Evolutionary conservation across 2,888 invertebrate genomes (phyloP).

Genomic region (Perithous albicinctus): DNA sequence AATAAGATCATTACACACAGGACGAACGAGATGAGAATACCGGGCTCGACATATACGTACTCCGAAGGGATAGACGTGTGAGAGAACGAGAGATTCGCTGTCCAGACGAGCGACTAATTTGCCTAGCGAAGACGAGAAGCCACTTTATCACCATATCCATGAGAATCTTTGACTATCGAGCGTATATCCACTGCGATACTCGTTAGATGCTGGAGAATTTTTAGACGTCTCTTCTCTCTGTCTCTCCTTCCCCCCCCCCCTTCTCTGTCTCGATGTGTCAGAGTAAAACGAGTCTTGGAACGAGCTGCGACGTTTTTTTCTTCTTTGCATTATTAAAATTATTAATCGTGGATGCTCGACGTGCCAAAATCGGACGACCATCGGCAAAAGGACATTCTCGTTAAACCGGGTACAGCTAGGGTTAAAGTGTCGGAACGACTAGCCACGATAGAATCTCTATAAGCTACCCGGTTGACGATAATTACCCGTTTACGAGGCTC

Average conservation of each 20-base stretch:
- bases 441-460: slow-evolving; percentile 73
- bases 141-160: slow-evolving; percentile 6
- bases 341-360: slow-evolving; percentile 23
- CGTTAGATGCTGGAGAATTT: slow-evolving; percentile 15
- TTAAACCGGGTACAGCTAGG: slow-evolving; percentile 48
- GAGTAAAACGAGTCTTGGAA: slow-evolving; percentile 37
- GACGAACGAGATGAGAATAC: slow-evolving; percentile 49
- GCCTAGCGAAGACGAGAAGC: slow-evolving; percentile 25
- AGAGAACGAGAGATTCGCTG: slow-evolving; percentile 33
- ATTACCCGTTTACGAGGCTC: slow-evolving; percentile 70
- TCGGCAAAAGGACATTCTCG: slow-evolving; percentile 69
- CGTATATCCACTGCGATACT: not conserved
- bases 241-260: no score
- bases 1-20: slow-evolving; percentile 73
- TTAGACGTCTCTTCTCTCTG: slow-evolving; percentile 24
- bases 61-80: slow-evolving; percentile 19
- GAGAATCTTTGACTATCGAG: slow-evolving; percentile 29
- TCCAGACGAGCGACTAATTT: slow-evolving; percentile 38
- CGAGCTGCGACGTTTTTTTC: slow-evolving; percentile 29
- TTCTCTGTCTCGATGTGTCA: slow-evolving; percentile 26
- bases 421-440: slow-evolving; percentile 77
- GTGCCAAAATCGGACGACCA: slow-evolving; percentile 72
- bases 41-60: slow-evolving; percentile 25
- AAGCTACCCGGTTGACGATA: slow-evolving; percentile 73
- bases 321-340: slow-evolving; percentile 41